phyloP scores from a whole-genome alignment of 2,888 invertebrate genomes.

The Drosophila falleni region DNA sequence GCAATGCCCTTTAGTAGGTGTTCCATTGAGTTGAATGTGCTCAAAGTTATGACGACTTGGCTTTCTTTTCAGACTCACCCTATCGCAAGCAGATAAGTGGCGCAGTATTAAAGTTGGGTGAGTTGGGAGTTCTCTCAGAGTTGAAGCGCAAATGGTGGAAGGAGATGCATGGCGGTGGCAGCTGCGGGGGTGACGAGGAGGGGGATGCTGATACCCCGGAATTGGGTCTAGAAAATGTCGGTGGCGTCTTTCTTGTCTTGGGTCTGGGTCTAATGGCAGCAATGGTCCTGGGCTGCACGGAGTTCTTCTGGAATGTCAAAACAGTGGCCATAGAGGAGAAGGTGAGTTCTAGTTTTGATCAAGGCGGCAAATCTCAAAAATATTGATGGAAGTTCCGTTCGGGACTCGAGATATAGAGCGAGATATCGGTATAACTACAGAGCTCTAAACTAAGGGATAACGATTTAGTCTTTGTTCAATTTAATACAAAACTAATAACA shows the following conservation, averaged over 20 bases:
- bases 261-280: slow-evolving; percentile 90
- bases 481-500: too few species aligned
- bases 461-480: too few species aligned
- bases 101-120: slow-evolving; percentile 95
- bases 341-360: slow-evolving; percentile 85
- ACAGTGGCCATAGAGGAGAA: slow-evolving; percentile 91
- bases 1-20: slow-evolving; percentile 95
- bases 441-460: too few species aligned
- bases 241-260: slow-evolving; percentile 95
- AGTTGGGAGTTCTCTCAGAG: slow-evolving; percentile 91
- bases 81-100: slow-evolving; percentile 93
- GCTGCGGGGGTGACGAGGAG: slow-evolving; percentile 70
- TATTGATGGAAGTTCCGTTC: too few species aligned
- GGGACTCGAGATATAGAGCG: too few species aligned
- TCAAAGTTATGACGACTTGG: background rate
- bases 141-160: slow-evolving; percentile 98
- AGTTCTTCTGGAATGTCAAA: slow-evolving; percentile 94
- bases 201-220: slow-evolving; percentile 82
- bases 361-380: too few species aligned
- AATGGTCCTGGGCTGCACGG: slow-evolving; percentile 90
- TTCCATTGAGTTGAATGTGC: background rate
- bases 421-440: too few species aligned
- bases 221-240: slow-evolving; percentile 89
- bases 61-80: slow-evolving; percentile 88
- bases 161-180: slow-evolving; percentile 87